Evolutionary conservation across 2,888 invertebrate species (phyloP), one percentile per base, ranked within the genome.

Genomic region (Microctonus hyperodae): DNA sequence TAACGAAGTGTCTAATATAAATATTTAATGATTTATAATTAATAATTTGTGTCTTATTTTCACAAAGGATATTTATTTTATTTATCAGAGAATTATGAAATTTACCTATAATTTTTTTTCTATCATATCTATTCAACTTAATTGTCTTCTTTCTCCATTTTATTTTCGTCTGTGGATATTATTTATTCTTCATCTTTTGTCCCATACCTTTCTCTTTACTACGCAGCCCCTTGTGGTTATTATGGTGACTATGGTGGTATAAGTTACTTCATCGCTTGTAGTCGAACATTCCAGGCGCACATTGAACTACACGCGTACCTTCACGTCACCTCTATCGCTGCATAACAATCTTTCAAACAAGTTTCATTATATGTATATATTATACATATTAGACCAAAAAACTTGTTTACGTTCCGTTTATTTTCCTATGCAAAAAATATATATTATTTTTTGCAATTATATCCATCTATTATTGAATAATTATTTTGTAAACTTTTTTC

Each of bases 271-370:
- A 75, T 74, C 72, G 72, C 73, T 71, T 71, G 66, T n/a, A 68
- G 28, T 5, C n/a, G 51, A 72, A 75, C 79, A 81, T 81, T 81
- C 80, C 80, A 67, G 70, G 74, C 76, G 80, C 79, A 77, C 81
- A 75, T 80, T 81, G 79, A 81, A 80, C 79, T n/a, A n/a, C 76
- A 73, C 73, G 25, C 59, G 71, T 74, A 73, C 70, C 74, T 70
- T 73, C 72, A 44, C 35, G 56, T 33, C 40, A 37, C 51, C 23
- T 64, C n/a, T 33, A 65, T 53, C 51, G 31, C 11, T 37, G 23
- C 37, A 56, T 55, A 58, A 37, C 31, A 55, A 63, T 65, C 62
- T 63, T 40, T 59, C n/a, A n/a, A 7, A 31, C 22, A 55, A 61
- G 28, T 13, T 31, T 37, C 51, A 33, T 13, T 51, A 20, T 44